These are phyloP conservation scores for Strigamia crassipes DNA, from an alignment of 2,888 invertebrate genomes.

Conservation along the genomic window DNA sequence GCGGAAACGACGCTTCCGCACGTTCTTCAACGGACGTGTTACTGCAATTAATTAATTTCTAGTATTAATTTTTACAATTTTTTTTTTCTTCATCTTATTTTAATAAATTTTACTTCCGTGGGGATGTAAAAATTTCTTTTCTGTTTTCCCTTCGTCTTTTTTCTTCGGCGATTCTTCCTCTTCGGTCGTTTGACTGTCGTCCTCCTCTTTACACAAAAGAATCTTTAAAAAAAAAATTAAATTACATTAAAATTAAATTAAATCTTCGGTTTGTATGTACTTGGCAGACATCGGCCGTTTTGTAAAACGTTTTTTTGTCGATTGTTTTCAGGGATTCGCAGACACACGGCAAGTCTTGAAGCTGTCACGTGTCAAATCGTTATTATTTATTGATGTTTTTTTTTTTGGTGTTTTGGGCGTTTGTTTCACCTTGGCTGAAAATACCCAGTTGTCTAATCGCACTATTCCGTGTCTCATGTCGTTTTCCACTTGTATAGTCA, in stretches of 20 bases:
- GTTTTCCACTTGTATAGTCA: conserved; percentile 81
- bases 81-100: background rate
- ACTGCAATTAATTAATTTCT: conserved; percentile 62
- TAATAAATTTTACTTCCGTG: conserved; percentile 72
- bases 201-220: conserved; percentile 83
- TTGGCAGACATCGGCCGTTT: conserved; percentile 95
- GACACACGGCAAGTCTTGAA: conserved; percentile 88
- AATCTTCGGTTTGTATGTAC: conserved; percentile 58
- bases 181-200: conserved; percentile 67
- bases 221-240: conserved; percentile 64
- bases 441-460: conserved; percentile 82
- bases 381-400: no score
- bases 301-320: conserved; percentile 95
- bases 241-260: conserved; percentile 56
- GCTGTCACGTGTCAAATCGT: conserved; percentile 61
- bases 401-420: no score
- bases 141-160: conserved; percentile 67
- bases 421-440: conserved; percentile 78
- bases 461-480: conserved; percentile 89
- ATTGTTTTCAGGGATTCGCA: conserved; percentile 94
- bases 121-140: conserved; percentile 91
- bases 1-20: conserved; percentile 85
- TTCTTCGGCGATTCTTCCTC: conserved; percentile 61
- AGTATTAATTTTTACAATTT: no score
- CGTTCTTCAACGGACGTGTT: conserved; percentile 94